Base-by-base conservation (phyloP, 2,888 invertebrate genomes). In the Melanchra persicariae region DNA sequence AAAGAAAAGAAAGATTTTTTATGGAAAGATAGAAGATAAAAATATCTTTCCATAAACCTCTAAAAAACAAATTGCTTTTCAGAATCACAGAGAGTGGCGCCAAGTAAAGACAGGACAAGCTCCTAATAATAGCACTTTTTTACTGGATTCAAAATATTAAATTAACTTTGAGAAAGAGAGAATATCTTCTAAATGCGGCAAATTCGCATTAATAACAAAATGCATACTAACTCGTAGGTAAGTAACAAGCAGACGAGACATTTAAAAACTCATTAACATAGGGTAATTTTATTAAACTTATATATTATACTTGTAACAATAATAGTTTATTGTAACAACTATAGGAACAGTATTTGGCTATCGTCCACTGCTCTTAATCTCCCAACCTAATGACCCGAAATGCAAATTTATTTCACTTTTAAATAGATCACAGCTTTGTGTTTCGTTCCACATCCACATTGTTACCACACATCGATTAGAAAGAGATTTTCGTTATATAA, bases 281-380 rank as follows among this genome's bases (percentile, higher is more conserved):
- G 45, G n/a, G 45, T 75, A 64, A 19, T 82, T 80, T 59, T 54
- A 68, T 83, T 75, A 66, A 68, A 68, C 67, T 68, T n/a, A n/a
- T n/a, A n/a, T n/a, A n/a, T n/a, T n/a, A n/a, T n/a, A n/a, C n/a
- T n/a, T n/a, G n/a, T n/a, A n/a, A n/a, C n/a, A n/a, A n/a, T n/a
- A n/a, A n/a, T n/a, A n/a, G n/a, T n/a, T 82, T 74, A 70, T 74
- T 83, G 62, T 57, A 59, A 82, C 64, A 79, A 75, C 68, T 79
- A 82, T 67, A 74, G 68, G 66, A 82, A 78, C 66, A 83, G 65
- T 83, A 57, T 76, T 83, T 81, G 83, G 81, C 76, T 80, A 67
- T 72, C 76, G 72, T 72, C 81, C 66, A 80, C 64, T 76, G 69
- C 57, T 70, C 66, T 57, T 81, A 81, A 79, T 81, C 80, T 81